Evolutionary conservation across 2,888 invertebrate species (phyloP), one percentile per base, ranked within the genome.

Genomic region (Eristalis intricaria): DNA sequence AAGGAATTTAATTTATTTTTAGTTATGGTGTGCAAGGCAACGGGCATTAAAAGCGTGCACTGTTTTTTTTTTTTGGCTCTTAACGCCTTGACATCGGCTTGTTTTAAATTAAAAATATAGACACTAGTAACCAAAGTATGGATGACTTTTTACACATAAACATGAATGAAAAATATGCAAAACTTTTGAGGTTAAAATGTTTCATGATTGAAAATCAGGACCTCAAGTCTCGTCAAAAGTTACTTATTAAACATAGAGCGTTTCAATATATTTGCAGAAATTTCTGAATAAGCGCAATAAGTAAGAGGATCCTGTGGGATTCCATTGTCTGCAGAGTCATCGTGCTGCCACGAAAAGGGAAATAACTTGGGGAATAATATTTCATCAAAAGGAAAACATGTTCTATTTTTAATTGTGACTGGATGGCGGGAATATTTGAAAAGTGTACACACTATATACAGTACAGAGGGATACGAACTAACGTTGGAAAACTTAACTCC

Each of bases 1-100:
- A 71, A 79, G 79, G 84, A 87, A 87, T 87, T 87, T 71, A 75
- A 84, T 84, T 74, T 87, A 84, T 87, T 86, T 86, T 86, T 86
- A 86, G 81, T 85, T 64, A 56, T 61, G 61, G 78, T 65, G 76
- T 50, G 50, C 68, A 63, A 76, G 71, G 58, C 65, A 64, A 64
- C 66, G 43, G 63, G 26, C 50, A 64, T 10, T 29, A n/a, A 13
- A 19, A 38, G 60, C 35, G 19, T 71, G 65, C 40, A 71, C 40
- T 40, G 58, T 58, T 32, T 64, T 60, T 43, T 40, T 58, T 64
- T 81, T 43, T 60, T 75, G 43, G 2, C 64, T 50, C 19, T 50
- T 15, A 3, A 60, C 26, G 60, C 26, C 26, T 60, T 29, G 56
- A 56, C 22, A 56, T 63, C 43, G 40, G 66, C 15, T 32, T 71